Evolutionary conservation across 2,888 invertebrate genomes (phyloP), one percentile per base, ranked within the genome.

Genomic region (Hedychridium roseum): DNA sequence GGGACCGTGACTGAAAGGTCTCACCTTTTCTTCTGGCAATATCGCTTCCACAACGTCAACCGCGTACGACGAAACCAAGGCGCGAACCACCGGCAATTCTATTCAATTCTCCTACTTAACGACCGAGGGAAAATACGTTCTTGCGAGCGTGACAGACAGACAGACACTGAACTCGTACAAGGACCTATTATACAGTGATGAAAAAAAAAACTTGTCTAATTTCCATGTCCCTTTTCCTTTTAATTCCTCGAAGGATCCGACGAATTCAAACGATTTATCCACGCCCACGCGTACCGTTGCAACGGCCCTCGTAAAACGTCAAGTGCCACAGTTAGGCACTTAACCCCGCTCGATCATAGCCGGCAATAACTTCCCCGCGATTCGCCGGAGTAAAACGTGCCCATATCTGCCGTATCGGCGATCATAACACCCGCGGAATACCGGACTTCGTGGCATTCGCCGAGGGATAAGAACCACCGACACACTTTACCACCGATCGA

Each of bases 311-410:
- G 30, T 40, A 36, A 45, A 43, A 42, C 23, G 35, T 18, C 7
- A 15, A 39, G 38, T 27, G 42, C 27, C 42, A 47, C 47, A 44
- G 54, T 56, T 54, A 54, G 43, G 34, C 56, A 32, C 27, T 54
- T 54, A 44, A 57, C 50, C 51, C 36, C 31, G 27, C n/a, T n/a
- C n/a, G n/a, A n/a, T n/a, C n/a, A n/a, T n/a, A n/a, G n/a, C n/a
- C n/a, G n/a, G n/a, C n/a, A 9, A 5, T 43, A 36, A 54, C 43
- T 46, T 30, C 21, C 20, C 11, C 28, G 28, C 9, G n/a, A n/a
- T n/a, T n/a, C n/a, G n/a, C n/a, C n/a, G n/a, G n/a, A n/a, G n/a
- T n/a, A n/a, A n/a, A n/a, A n/a, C n/a, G n/a, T n/a, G n/a, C n/a
- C n/a, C n/a, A n/a, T n/a, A n/a, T n/a, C n/a, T n/a, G n/a, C n/a